These are phyloP conservation scores for Sylvia atricapilla DNA, from an alignment of 2,113 vertebrate genomes.

Conservation along the genomic window DNA sequence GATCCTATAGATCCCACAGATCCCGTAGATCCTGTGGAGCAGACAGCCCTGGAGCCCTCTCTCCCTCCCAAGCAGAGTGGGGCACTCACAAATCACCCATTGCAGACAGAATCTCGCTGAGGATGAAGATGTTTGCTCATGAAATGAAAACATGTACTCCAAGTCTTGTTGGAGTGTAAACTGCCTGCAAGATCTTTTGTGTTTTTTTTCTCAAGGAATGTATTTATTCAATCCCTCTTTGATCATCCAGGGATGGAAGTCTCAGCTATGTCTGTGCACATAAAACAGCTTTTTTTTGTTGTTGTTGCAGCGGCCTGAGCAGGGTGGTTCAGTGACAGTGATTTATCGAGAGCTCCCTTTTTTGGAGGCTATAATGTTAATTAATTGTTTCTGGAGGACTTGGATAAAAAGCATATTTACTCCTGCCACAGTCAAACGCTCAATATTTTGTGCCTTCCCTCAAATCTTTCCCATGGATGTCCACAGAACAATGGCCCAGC, in stretches of 20 bases:
- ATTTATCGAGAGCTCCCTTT: slow-evolving; percentile 17
- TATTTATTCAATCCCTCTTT: not conserved
- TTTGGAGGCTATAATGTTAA: slow-evolving; percentile 17
- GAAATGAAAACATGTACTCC: not conserved
- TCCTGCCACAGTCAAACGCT: not conserved
- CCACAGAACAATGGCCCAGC: slow-evolving; percentile 21
- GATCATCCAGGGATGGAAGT: not conserved
- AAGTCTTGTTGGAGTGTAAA: not conserved
- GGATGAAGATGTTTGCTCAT: not conserved
- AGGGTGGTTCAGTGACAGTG: not conserved
- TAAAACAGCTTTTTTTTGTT: not conserved
- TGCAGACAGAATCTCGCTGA: not conserved
- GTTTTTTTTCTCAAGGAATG: not conserved
- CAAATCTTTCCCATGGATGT: not conserved
- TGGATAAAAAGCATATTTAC: slow-evolving; percentile 31
- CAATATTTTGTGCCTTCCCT: slow-evolving; percentile 7
- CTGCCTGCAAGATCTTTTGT: not conserved
- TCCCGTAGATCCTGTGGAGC: not conserved
- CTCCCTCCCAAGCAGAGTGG: not conserved
- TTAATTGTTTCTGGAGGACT: slow-evolving; percentile 20
- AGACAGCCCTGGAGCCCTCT: not conserved
- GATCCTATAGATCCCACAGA: accelerated
- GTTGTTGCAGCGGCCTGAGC: not conserved
- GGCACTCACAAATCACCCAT: not conserved
- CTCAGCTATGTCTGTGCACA: not conserved